Evolutionary conservation across 2,888 invertebrate species (phyloP), one percentile per base, ranked within the genome.

Genomic region (Oscheius onirici): DNA sequence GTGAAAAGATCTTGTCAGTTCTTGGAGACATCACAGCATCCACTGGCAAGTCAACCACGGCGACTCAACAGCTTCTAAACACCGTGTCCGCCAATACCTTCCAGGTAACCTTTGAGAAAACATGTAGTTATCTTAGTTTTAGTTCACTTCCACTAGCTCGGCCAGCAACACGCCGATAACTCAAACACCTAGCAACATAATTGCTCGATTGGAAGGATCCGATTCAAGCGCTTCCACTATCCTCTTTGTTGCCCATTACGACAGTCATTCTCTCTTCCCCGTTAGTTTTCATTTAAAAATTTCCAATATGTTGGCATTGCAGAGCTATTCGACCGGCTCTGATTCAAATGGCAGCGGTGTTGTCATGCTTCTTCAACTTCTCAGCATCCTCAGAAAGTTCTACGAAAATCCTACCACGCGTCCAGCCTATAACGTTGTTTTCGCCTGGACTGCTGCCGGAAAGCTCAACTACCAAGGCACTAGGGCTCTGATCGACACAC

Each of bases 401-500:
- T 85, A 85, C 65, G 80, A 82, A n/a, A 63, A 75, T 1, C 68
- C 83, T n/a, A 69, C 77, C 51, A 83, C 83, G n/a, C 55, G 78
- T 41, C 81, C 83, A 3, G 80, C 78, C 26, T 83, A 82, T 67
- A 84, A 86, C 69, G 51, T 84, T 40, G 52, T 97, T 66, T 99
- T 99, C 88, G 90, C 95, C 68, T 90, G 96, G 69, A 92, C 95
- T 34, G 95, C 95, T 22, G 93, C 93, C 51, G 97, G 97, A 3
- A 93, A 95, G 88, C 91, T 93, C 46, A 99, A 97, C 90, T 99
- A 94, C 88, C 94, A 95, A 88, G 95, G 97, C 0, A 93, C 94
- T 51, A 95, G 96, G 89, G 94, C 95, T 86, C 97, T 95, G 94
- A 90, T 97, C 15, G 95, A 96, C 87, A 94, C 95, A 87, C 94